Conservation (phyloP, 2,113 vertebrate genomes). For the Siniperca chuatsi region DNA sequence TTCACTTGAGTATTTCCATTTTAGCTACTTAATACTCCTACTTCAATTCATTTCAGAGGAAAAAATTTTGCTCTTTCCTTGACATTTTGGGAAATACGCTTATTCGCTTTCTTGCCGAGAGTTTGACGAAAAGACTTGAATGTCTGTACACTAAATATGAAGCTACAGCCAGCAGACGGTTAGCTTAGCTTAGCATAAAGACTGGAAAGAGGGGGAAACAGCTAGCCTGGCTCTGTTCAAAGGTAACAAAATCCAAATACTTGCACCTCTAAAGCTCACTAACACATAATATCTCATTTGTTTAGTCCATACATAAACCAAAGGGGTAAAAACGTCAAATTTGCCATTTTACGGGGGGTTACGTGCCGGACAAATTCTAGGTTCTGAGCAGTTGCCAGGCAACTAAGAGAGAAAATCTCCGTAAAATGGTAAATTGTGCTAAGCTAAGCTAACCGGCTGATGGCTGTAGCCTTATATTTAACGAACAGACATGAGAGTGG, state of each 20-base stretch:
- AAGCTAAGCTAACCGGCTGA: neutral
- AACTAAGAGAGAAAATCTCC: neutral
- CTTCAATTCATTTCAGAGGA: neutral
- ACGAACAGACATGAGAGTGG: no score
- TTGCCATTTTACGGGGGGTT: no score
- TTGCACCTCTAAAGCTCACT: neutral
- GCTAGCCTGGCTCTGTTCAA: neutral
- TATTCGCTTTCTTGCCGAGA: neutral
- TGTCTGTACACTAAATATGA: neutral
- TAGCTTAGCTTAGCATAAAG: neutral
- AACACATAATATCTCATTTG: neutral
- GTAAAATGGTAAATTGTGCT: neutral
- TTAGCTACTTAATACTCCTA: neutral
- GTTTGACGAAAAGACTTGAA: no score
- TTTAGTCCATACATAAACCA: neutral
- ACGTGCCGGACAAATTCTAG: neutral
- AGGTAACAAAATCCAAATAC: neutral
- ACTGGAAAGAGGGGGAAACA: neutral
- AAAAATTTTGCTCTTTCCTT: neutral
- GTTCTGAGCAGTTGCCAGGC: neutral
- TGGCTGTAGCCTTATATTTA: no score
- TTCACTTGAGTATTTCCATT: neutral
- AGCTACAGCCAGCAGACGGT: neutral
- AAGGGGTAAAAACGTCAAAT: neutral
- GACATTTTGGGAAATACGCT: neutral